Percentiles rank a stretch among this genome's conserved stretches.
Conservation (phyloP, 1,140 invertebrate species). For the Drosophila azteca region DNA sequence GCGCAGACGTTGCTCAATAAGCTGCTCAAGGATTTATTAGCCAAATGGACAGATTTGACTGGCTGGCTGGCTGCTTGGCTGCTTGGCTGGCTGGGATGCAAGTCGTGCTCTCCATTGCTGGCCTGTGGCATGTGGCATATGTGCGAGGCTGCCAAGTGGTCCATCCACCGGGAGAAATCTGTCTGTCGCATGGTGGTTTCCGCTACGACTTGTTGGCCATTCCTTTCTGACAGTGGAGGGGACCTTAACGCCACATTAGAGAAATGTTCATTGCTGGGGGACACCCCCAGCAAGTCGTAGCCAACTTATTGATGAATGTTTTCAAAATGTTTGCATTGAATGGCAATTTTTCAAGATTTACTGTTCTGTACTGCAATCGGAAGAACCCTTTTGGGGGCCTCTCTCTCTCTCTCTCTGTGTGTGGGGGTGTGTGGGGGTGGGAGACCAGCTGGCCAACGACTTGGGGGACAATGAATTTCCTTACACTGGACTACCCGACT, state of each 20-base stretch:
- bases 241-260: conserved; percentile 35
- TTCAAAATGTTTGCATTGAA: conserved; percentile 79
- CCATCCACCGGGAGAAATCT: conserved; percentile 23
- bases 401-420: neutral
- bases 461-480: conserved; percentile 58
- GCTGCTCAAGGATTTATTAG: conserved; percentile 83
- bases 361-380: conserved; percentile 46
- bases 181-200: neutral
- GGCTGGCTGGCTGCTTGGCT: conserved; percentile 65
- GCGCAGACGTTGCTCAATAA: conserved; percentile 81
- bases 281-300: conserved; percentile 13
- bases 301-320: conserved; percentile 78
- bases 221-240: conserved; percentile 26
- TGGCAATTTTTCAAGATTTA: conserved; percentile 83
- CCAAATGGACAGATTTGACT: conserved; percentile 82
- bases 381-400: conserved; percentile 29
- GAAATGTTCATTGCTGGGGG: conserved; percentile 39
- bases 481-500: conserved; percentile 1
- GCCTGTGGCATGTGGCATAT: conserved; percentile 53
- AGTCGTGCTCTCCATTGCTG: conserved; percentile 21
- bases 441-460: conserved; percentile 17
- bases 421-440: neutral
- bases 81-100: conserved; percentile 51
- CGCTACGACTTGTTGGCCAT: neutral
- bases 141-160: conserved; percentile 39